phyloP scores from a whole-genome alignment of 2,888 invertebrate species.

The Perizoma affinitatum region DNA sequence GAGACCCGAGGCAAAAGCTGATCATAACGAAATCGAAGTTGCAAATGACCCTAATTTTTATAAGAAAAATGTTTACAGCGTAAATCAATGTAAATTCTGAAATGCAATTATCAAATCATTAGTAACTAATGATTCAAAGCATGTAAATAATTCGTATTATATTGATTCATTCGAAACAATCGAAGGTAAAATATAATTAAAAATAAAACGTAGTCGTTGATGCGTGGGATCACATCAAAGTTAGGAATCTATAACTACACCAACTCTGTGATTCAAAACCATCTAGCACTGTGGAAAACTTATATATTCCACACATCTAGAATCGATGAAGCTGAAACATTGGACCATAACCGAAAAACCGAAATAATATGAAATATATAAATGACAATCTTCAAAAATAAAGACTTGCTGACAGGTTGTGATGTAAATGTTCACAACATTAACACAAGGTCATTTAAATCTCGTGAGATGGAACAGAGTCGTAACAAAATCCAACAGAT shows the following conservation, averaged over 20 bases:
- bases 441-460: conserved; percentile 22
- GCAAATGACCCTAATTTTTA: background rate
- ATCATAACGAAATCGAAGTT: too few relatives aligned
- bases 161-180: conserved; percentile 9
- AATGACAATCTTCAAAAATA: conserved; percentile 12
- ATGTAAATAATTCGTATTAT: too few relatives aligned
- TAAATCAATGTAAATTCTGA: conserved; percentile 3
- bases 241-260: conserved; percentile 34
- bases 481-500: conserved; percentile 22
- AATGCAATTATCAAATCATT: background rate
- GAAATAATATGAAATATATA: conserved; percentile 10
- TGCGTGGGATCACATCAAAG: conserved; percentile 54
- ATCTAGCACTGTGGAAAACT: conserved; percentile 33
- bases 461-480: conserved; percentile 19
- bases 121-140: too few relatives aligned
- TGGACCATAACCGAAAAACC: conserved; percentile 13
- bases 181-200: conserved; percentile 11
- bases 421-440: conserved; percentile 28
- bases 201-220: conserved; percentile 40
- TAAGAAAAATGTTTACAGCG: background rate
- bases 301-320: conserved; percentile 18
- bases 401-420: conserved; percentile 23
- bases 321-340: conserved; percentile 20
- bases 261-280: conserved; percentile 37
- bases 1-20: too few relatives aligned